Evolutionary conservation across 2,888 invertebrate species (phyloP).

Genomic region (Cheilosia impressa): DNA sequence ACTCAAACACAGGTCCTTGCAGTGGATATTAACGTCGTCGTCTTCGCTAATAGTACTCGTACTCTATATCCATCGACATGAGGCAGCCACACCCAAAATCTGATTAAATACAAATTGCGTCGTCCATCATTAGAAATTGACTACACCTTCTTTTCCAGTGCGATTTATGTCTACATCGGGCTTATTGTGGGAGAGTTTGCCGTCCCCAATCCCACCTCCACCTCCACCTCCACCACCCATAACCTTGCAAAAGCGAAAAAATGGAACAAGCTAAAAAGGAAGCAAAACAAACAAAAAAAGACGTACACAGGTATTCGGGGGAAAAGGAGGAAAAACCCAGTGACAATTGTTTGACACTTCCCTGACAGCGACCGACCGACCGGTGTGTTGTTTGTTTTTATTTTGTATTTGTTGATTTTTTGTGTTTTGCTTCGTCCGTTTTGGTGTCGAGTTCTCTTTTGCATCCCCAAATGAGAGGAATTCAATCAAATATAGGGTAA

Average conservation of each 20-base stretch:
- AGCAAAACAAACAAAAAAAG: slow-evolving; percentile 56
- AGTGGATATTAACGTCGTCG: slow-evolving; percentile 29
- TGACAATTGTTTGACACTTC: slow-evolving; percentile 62
- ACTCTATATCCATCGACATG: slow-evolving; percentile 22
- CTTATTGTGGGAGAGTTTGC: neutral
- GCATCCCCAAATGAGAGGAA: slow-evolving; percentile 31
- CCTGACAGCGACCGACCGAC: slow-evolving; percentile 20
- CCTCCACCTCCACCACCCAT: neutral
- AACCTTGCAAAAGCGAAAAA: slow-evolving; percentile 21
- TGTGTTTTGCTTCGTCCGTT: slow-evolving; percentile 8
- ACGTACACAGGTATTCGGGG: slow-evolving; percentile 17
- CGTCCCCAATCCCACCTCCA: too few relatives aligned
- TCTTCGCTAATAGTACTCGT: slow-evolving; percentile 35
- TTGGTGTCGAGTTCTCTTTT: slow-evolving; percentile 33
- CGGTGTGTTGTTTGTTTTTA: slow-evolving; percentile 64
- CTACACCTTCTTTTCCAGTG: slow-evolving; percentile 9
- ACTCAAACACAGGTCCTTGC: slow-evolving; percentile 48
- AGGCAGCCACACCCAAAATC: slow-evolving; percentile 70
- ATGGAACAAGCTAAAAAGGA: slow-evolving; percentile 8
- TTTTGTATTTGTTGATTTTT: slow-evolving; percentile 60
- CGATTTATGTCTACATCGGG: slow-evolving; percentile 28
- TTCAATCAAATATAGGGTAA: slow-evolving; percentile 69
- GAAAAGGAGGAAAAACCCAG: slow-evolving; percentile 34
- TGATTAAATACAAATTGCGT: slow-evolving; percentile 52
- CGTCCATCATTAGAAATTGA: slow-evolving; percentile 35